Evolutionary conservation across 2,797 vertebrate species (phyloP).

Genomic region (Diplodus puntazzo): DNA sequence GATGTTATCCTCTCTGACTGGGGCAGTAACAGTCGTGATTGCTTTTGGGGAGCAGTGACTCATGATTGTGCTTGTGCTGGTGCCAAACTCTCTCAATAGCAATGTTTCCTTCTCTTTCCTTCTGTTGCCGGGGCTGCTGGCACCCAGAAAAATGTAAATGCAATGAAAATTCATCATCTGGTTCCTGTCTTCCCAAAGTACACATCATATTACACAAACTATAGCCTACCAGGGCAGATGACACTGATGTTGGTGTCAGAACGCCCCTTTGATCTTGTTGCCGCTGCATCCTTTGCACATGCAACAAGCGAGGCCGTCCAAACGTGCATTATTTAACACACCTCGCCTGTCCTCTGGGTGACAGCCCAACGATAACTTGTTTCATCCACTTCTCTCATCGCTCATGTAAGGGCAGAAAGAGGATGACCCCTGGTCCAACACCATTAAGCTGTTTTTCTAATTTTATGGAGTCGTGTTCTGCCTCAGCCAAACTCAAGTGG

Average conservation of each 20-base stretch:
- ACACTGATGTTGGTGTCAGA: not conserved
- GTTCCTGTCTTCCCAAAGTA: conserved; percentile 2
- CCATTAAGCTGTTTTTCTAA: conserved; percentile 60
- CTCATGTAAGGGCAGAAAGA: conserved; percentile 23
- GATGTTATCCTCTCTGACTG: conserved; percentile 77
- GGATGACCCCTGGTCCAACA: conserved; percentile 55
- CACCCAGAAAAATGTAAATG: conserved; percentile 41
- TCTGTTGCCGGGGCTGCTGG: conserved; percentile 36
- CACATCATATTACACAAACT: not conserved
- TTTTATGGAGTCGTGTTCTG: conserved; percentile 58
- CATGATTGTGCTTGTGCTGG: conserved; percentile 65
- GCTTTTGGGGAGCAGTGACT: conserved; percentile 80
- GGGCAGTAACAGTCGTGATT: conserved; percentile 68
- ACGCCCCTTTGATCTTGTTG: not conserved
- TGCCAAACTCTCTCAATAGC: conserved; percentile 66
- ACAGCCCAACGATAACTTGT: conserved; percentile 18
- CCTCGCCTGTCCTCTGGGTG: conserved; percentile 35
- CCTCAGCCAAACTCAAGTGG: conserved; percentile 51
- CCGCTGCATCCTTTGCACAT: conserved; percentile 12
- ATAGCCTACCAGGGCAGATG: not conserved
- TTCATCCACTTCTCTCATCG: conserved; percentile 31
- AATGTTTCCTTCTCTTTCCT: conserved; percentile 47
- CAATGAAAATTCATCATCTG: conserved; percentile 30
- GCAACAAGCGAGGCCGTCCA: conserved; percentile 10
- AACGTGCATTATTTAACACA: conserved; percentile 39